Evolutionary conservation across 2,797 vertebrate genomes (phyloP).

Genomic region (Danio jaintianensis): DNA sequence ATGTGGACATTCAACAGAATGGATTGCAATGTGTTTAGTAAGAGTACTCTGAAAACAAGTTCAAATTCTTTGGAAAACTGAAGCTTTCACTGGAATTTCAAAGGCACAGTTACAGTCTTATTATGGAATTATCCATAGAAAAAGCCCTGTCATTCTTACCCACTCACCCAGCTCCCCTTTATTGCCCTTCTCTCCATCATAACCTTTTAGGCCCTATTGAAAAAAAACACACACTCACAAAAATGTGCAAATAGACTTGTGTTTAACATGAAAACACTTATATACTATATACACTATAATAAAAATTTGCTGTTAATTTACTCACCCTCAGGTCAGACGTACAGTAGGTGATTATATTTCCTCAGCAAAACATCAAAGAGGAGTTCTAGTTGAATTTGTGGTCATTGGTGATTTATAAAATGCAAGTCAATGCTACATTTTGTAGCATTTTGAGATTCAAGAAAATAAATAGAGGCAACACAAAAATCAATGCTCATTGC

Average conservation of each 20-base stretch:
- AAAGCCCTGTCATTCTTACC: slow-evolving; percentile 77
- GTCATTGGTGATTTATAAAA: no score
- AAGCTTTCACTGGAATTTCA: not conserved
- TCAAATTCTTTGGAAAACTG: not conserved
- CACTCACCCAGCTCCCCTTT: slow-evolving; percentile 83
- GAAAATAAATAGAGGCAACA: no score
- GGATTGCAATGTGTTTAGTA: not conserved
- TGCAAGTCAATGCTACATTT: no score
- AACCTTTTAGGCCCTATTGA: slow-evolving; percentile 76
- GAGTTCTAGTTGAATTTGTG: no score
- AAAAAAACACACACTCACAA: slow-evolving; percentile 27
- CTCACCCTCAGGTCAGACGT: no score
- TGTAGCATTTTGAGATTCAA: no score
- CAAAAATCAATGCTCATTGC: no score
- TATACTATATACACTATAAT: no score
- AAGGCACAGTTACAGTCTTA: not conserved
- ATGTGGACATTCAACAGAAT: not conserved
- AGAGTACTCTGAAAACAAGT: not conserved
- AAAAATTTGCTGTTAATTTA: no score
- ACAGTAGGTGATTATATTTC: no score
- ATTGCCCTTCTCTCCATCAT: slow-evolving; percentile 75
- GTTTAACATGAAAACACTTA: no score
- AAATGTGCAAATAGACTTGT: not conserved
- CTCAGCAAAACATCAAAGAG: no score
- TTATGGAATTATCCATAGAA: slow-evolving; percentile 45